A percentile compares a stretch with the other conserved stretches of the same genome.
Conservation (phyloP, 1,140 invertebrate genomes). For the Pseudomyrmex sp. region DNA sequence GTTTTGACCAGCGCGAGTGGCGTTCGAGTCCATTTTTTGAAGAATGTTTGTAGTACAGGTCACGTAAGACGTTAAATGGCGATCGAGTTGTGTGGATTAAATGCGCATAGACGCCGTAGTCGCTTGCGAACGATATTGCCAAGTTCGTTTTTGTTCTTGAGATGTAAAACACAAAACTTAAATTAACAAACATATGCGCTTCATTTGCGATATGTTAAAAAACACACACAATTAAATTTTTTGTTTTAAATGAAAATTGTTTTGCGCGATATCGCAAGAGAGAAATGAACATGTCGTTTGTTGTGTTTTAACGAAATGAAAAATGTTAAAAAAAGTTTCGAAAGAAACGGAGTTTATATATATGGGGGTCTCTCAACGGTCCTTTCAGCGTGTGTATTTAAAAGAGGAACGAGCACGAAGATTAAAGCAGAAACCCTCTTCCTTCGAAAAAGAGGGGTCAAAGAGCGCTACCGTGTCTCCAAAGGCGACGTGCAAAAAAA, state of each 20-base stretch:
- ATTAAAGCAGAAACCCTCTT: slow-evolving; percentile 48
- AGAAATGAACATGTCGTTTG: neutral
- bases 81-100: slow-evolving; percentile 22
- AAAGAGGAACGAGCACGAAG: slow-evolving; percentile 3
- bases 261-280: no score
- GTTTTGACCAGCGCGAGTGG: slow-evolving; percentile 39
- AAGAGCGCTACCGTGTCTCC: slow-evolving; percentile 48
- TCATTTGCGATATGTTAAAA: neutral
- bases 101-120: neutral
- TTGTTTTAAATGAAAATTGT: neutral
- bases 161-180: neutral
- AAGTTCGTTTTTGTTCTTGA: neutral
- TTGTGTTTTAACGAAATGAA: neutral
- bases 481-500: slow-evolving; percentile 17
- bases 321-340: slow-evolving; percentile 4
- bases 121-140: neutral
- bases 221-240: neutral
- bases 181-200: neutral
- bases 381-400: neutral
- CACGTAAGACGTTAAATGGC: slow-evolving; percentile 34
- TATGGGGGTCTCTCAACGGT: neutral
- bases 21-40: slow-evolving; percentile 41
- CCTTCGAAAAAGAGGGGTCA: slow-evolving; percentile 29
- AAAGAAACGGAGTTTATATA: neutral
- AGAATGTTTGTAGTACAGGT: slow-evolving; percentile 48